phyloP scores from a whole-genome alignment of 2,888 invertebrate species.

The Lasioglossum zephyrum region DNA sequence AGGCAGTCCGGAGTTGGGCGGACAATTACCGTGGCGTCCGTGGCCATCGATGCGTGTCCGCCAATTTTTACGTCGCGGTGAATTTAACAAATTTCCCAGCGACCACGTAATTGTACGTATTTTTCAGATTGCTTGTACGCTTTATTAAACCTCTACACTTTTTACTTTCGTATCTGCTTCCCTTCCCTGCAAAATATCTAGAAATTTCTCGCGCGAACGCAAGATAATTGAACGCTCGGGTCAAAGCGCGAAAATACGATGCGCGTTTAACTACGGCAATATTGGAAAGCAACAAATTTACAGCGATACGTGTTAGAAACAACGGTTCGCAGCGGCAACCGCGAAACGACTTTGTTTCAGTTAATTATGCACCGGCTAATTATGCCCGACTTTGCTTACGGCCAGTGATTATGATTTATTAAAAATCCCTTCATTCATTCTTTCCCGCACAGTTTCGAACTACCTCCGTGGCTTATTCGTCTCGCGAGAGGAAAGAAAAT shows the following conservation, averaged over 20 bases:
- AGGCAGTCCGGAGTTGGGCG: not conserved
- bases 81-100: not conserved
- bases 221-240: not conserved
- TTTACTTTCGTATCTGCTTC: not conserved
- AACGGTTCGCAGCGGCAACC: not conserved
- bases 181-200: not conserved
- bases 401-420: slow-evolving; percentile 42
- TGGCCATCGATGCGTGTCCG: not conserved
- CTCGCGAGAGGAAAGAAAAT: not conserved
- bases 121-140: not conserved
- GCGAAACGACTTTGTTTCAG: slow-evolving; percentile 2
- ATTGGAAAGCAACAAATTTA: not conserved
- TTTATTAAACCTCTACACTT: not conserved
- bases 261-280: not conserved
- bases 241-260: not conserved
- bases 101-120: not conserved
- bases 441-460: slow-evolving; percentile 9
- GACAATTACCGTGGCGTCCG: not conserved
- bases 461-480: not conserved
- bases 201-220: not conserved
- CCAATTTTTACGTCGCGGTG: slow-evolving; percentile 14
- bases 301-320: not conserved
- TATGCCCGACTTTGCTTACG: slow-evolving; percentile 18
- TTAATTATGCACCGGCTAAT: slow-evolving; percentile 46
- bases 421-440: slow-evolving; percentile 9